phyloP scores from a whole-genome alignment of 1,140 invertebrate genomes.

The Spodoptera litura region DNA sequence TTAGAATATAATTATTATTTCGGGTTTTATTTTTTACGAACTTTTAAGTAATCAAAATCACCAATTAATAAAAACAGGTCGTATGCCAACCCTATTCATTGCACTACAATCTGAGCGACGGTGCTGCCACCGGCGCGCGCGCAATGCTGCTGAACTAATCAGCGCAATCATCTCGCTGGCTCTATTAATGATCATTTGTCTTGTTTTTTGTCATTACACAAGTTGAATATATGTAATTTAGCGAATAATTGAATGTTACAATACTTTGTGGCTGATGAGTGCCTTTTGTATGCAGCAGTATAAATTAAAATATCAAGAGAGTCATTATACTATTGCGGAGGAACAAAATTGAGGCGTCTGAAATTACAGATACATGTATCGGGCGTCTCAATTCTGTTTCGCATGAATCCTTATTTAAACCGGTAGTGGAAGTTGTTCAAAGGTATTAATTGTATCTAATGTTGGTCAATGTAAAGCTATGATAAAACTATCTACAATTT shows the following conservation, averaged over 20 bases:
- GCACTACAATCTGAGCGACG: conserved; percentile 2
- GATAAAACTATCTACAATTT: background rate
- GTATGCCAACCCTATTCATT: background rate
- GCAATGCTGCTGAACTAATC: conserved; percentile 26
- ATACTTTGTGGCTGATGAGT: conserved; percentile 3
- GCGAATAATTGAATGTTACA: conserved; percentile 35
- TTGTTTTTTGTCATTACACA: conserved; percentile 33
- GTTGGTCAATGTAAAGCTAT: too few relatives aligned
- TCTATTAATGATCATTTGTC: conserved; percentile 42
- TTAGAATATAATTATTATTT: too few relatives aligned
- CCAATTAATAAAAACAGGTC: background rate
- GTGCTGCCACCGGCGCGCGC: conserved; percentile 39
- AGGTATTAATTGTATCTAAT: too few relatives aligned
- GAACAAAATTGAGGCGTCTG: background rate
- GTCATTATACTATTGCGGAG: background rate
- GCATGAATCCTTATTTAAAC: background rate
- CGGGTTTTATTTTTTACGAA: too few relatives aligned
- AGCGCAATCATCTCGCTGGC: conserved; percentile 35
- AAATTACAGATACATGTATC: too few relatives aligned
- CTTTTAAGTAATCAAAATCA: background rate
- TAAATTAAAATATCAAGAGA: background rate
- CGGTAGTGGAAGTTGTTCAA: too few relatives aligned
- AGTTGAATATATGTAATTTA: conserved; percentile 34
- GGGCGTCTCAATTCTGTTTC: background rate
- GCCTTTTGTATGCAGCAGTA: background rate